A percentile compares a stretch with the other conserved stretches of the same genome.
Evolutionary conservation across 2,888 invertebrate species (phyloP).

Genomic region (Melipona beecheii): DNA sequence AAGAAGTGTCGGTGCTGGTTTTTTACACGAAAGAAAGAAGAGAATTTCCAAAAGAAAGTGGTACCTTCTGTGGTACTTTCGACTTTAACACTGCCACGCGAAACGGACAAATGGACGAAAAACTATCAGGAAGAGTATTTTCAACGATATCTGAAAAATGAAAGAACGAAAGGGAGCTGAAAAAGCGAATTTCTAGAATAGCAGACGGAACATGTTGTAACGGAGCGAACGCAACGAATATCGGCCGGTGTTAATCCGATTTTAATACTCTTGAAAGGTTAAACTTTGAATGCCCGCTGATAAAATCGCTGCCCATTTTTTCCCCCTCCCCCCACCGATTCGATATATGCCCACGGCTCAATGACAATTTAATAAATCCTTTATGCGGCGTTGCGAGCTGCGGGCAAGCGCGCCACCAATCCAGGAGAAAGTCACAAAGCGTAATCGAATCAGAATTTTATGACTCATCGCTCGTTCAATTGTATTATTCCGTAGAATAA

Average conservation of each 20-base stretch:
- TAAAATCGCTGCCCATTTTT: constrained; percentile 15
- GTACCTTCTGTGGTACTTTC: too few species aligned
- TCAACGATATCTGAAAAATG: background rate
- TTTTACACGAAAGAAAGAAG: too few species aligned
- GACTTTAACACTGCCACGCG: too few species aligned
- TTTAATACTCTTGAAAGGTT: constrained; percentile 37
- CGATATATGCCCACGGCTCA: constrained; percentile 13
- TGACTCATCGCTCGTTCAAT: constrained; percentile 53
- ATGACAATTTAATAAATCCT: constrained; percentile 55
- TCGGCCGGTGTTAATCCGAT: constrained; percentile 25
- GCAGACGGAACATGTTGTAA: background rate
- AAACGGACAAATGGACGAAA: too few species aligned
- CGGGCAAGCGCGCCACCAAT: constrained; percentile 14
- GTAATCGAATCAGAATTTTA: constrained; percentile 62
- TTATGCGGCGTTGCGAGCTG: constrained; percentile 43
- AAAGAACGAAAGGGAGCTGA: background rate
- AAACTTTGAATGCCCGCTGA: constrained; percentile 13
- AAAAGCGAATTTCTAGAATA: background rate
- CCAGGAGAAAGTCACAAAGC: constrained; percentile 50
- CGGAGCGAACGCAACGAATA: constrained; percentile 12
- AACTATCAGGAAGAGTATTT: background rate
- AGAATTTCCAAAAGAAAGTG: too few species aligned
- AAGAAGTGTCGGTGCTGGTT: background rate
- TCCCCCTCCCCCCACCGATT: background rate
- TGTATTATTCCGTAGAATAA: constrained; percentile 33